phyloP scores from a whole-genome alignment of 2,888 invertebrate species.

The Drosophila peninsularis region DNA sequence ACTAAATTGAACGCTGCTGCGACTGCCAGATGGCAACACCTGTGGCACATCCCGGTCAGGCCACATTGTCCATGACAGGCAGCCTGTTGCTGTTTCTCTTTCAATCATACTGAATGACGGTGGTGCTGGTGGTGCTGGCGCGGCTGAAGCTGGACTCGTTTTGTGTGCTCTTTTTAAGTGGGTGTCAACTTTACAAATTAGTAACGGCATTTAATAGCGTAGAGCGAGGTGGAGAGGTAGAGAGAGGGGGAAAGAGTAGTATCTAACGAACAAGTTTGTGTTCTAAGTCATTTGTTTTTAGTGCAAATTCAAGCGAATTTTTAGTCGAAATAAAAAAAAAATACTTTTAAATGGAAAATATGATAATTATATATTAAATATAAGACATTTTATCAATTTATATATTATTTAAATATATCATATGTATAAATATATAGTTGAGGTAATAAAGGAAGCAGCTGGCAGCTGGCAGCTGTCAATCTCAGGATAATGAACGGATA shows the following conservation, averaged over 20 bases:
- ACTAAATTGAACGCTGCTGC: conserved; percentile 29
- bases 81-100: conserved; percentile 41
- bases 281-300: conserved; percentile 59
- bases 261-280: conserved; percentile 50
- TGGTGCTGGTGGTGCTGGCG: too few relatives aligned
- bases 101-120: conserved; percentile 50
- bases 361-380: not conserved
- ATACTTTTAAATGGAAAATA: not conserved
- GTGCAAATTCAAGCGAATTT: not conserved
- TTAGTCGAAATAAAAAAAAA: not conserved
- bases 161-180: conserved; percentile 54
- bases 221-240: not conserved
- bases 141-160: conserved; percentile 34
- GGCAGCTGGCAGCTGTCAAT: too few relatives aligned
- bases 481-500: not conserved
- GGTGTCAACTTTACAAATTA: conserved; percentile 70
- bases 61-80: conserved; percentile 23
- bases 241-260: not conserved
- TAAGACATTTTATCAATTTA: not conserved
- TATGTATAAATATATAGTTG: too few relatives aligned
- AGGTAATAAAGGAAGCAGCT: not conserved
- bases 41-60: conserved; percentile 31
- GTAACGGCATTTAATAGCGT: conserved; percentile 67
- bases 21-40: conserved; percentile 37
- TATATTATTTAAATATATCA: too few relatives aligned